phyloP scores from a whole-genome alignment of 2,888 invertebrate genomes.

The Eupithecia inturbata region DNA sequence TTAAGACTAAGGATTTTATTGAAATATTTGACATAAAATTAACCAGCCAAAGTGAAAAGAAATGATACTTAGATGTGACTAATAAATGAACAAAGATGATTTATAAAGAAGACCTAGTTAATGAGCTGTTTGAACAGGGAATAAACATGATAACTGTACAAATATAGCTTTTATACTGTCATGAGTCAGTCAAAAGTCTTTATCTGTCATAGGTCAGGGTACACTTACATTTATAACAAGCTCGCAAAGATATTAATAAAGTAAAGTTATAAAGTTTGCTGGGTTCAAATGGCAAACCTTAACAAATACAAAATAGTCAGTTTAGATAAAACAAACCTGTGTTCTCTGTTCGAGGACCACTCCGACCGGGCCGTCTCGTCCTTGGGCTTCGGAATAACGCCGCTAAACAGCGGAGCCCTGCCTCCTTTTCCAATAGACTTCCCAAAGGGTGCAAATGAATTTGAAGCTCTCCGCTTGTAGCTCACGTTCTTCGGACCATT shows the following conservation, averaged over 20 bases:
- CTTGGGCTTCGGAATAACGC: slow-evolving; percentile 68
- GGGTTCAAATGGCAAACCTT: background rate
- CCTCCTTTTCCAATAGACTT: slow-evolving; percentile 60
- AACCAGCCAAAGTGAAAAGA: background rate
- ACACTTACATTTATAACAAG: background rate
- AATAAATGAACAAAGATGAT: background rate
- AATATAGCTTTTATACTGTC: slow-evolving; percentile 8
- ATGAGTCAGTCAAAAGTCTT: background rate
- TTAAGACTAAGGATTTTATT: too few species aligned
- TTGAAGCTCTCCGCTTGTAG: slow-evolving; percentile 65
- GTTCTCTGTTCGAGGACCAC: slow-evolving; percentile 61
- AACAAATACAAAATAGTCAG: slow-evolving; percentile 21
- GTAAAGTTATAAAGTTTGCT: background rate
- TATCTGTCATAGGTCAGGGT: background rate
- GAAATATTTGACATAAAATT: background rate
- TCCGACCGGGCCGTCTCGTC: slow-evolving; percentile 65
- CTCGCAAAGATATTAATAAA: background rate
- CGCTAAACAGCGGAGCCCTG: slow-evolving; percentile 67
- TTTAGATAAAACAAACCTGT: slow-evolving; percentile 57
- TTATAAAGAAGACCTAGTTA: background rate
- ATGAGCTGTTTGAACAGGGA: background rate
- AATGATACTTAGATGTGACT: background rate
- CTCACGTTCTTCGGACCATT: slow-evolving; percentile 67
- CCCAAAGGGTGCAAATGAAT: slow-evolving; percentile 73
- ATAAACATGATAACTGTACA: slow-evolving; percentile 15